These are phyloP conservation scores for Vipera ursinii DNA, from an alignment of 2,797 vertebrate species.

Conservation along the genomic window DNA sequence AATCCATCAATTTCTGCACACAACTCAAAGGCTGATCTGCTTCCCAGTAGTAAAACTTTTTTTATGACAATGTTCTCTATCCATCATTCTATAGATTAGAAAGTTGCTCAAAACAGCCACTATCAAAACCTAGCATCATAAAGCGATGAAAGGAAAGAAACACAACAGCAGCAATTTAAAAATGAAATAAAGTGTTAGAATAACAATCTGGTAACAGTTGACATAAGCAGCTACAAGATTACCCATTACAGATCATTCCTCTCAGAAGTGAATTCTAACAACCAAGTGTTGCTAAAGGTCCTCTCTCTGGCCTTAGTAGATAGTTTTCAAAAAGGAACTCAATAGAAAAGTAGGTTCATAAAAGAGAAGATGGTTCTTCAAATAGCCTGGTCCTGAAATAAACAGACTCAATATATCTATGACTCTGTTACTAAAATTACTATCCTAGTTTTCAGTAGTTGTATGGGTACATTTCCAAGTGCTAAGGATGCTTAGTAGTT, in stretches of 20 bases:
- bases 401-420: background rate
- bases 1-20: background rate
- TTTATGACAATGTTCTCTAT: background rate
- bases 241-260: background rate
- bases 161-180: background rate
- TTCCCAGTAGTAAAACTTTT: constrained; percentile 40
- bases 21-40: constrained; percentile 29
- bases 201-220: background rate
- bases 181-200: background rate
- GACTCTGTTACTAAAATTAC: background rate
- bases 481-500: background rate
- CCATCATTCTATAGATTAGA: background rate
- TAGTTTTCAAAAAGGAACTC: background rate
- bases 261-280: background rate
- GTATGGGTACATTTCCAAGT: background rate
- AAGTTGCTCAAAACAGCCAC: background rate
- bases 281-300: background rate
- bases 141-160: background rate
- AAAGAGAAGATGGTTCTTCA: background rate
- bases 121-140: background rate
- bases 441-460: background rate
- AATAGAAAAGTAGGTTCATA: background rate
- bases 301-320: background rate
- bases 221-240: background rate
- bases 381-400: background rate